A percentile compares a stretch with the other conserved stretches of the same genome.
These are phyloP conservation scores for Pyrgilauda ruficollis DNA, from an alignment of 2,113 vertebrate genomes.

Conservation along the genomic window DNA sequence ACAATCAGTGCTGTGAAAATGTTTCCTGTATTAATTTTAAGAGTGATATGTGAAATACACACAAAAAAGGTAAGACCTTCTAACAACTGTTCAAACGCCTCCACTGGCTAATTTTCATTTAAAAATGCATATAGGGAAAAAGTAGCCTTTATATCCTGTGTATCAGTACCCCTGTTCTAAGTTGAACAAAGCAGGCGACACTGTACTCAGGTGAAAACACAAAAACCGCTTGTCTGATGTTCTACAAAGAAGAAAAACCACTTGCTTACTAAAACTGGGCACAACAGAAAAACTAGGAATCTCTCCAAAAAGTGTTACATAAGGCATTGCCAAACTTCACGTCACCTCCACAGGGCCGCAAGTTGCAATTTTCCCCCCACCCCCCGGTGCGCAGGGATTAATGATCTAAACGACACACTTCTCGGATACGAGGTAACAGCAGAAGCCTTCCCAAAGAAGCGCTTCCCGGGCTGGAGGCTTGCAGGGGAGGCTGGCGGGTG, in stretches of 20 bases:
- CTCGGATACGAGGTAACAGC: background rate
- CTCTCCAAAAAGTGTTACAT: constrained; percentile 57
- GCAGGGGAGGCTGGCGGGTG: background rate
- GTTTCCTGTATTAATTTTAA: background rate
- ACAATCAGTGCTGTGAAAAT: background rate
- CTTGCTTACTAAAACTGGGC: background rate
- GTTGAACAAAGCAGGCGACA: background rate
- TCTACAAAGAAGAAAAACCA: background rate
- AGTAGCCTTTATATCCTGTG: background rate
- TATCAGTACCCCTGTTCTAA: background rate
- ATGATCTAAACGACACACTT: constrained; percentile 41
- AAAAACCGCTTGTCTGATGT: background rate
- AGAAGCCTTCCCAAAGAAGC: constrained; percentile 27
- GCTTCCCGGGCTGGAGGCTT: background rate
- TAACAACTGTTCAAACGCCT: background rate
- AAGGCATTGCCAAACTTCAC: constrained; percentile 69
- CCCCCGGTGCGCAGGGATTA: constrained; percentile 16
- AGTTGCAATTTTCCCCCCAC: background rate
- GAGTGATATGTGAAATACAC: background rate
- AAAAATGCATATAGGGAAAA: background rate
- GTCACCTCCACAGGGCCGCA: constrained; percentile 62
- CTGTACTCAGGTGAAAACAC: background rate
- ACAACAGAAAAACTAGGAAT: background rate
- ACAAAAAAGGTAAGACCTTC: background rate
- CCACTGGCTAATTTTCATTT: background rate